A percentile compares a stretch with the other conserved stretches of the same genome.
Conservation (phyloP, 1,140 invertebrate species). For the Heliothis virescens region DNA sequence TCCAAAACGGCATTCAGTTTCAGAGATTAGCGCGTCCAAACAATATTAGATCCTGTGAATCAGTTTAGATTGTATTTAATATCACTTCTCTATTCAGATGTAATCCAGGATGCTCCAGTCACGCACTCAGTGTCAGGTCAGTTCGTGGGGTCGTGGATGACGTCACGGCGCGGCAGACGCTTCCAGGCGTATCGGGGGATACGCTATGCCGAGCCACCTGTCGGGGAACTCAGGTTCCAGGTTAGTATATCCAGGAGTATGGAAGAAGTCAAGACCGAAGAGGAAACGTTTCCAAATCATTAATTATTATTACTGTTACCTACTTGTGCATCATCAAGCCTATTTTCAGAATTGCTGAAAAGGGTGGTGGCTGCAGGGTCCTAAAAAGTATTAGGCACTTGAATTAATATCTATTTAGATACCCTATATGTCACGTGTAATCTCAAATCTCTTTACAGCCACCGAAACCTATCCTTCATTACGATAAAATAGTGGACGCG, state of each 20-base stretch:
- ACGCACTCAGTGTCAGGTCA: slow-evolving; percentile 45
- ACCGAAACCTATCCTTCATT: slow-evolving; percentile 52
- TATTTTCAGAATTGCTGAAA: too few relatives aligned
- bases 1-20: too few relatives aligned
- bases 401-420: too few relatives aligned
- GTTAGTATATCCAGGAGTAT: slow-evolving; percentile 60
- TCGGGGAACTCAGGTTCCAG: slow-evolving; percentile 86
- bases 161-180: slow-evolving; percentile 58
- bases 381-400: too few relatives aligned
- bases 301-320: too few relatives aligned
- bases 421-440: neutral
- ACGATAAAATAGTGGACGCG: slow-evolving; percentile 78
- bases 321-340: too few relatives aligned
- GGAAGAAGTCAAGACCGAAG: neutral
- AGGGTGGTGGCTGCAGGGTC: too few relatives aligned
- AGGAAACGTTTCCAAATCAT: too few relatives aligned
- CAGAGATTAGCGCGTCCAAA: too few relatives aligned
- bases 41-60: too few relatives aligned
- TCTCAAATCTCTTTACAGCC: slow-evolving; percentile 45
- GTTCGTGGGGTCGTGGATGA: slow-evolving; percentile 62
- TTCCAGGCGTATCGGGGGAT: slow-evolving; percentile 87
- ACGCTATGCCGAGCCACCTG: slow-evolving; percentile 87
- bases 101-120: neutral
- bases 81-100: neutral
- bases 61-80: too few relatives aligned